Evolutionary conservation across 2,113 vertebrate genomes (phyloP).

Genomic region (Xiphophorus couchianus): DNA sequence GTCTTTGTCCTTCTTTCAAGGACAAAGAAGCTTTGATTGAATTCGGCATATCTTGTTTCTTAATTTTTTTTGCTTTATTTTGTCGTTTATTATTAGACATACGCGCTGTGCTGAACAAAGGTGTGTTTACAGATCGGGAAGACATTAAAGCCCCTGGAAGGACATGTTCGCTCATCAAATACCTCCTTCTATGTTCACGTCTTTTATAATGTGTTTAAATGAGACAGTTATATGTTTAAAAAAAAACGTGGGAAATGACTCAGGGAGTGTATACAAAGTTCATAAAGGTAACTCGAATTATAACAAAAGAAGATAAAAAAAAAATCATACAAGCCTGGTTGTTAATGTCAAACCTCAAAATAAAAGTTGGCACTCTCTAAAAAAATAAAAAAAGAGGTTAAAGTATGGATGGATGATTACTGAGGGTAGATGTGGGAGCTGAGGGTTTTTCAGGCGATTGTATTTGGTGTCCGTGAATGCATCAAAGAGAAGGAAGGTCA

Average conservation of each 20-base stretch:
- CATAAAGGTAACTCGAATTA: background rate
- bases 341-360: background rate
- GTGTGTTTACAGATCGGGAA: conserved; percentile 3
- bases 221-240: background rate
- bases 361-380: conserved; percentile 4
- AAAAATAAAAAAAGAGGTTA: background rate
- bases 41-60: conserved; percentile 1
- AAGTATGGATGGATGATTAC: background rate
- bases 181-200: background rate
- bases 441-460: conserved; percentile 21
- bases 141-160: background rate
- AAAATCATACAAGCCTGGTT: background rate
- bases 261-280: background rate
- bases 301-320: background rate
- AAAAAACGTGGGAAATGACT: background rate
- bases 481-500: background rate
- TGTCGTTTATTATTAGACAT: background rate
- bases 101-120: background rate
- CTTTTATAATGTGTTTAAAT: conserved; percentile 7
- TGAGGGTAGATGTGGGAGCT: background rate
- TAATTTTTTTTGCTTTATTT: background rate
- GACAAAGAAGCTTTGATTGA: background rate
- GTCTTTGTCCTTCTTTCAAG: too few relatives aligned
- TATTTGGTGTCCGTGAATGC: conserved; percentile 53
- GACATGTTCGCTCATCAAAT: conserved; percentile 25